Base-by-base conservation (phyloP, 2,888 invertebrate species). In the Drosophila bunnanda region DNA sequence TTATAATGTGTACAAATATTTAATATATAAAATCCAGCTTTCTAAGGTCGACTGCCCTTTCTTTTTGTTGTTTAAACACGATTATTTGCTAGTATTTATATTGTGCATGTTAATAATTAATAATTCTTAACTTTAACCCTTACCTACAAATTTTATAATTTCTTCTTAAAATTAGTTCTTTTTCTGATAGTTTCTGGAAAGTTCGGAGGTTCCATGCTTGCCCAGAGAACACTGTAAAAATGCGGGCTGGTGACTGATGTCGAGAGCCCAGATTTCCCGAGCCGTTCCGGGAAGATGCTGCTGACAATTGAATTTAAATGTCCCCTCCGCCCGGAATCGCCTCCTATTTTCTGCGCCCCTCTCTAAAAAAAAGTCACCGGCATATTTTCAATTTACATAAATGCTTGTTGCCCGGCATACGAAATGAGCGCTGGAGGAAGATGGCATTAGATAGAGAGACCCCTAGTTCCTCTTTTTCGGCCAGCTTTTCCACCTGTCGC, bases 301-400 rank as follows among this genome's bases (percentile, higher is more conserved):
- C 60, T 79, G 78, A 81, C 90, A 90, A 89, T 88, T 89, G 88
- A 85, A 90, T 86, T 88, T 89, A 82, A 89, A 89, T 89, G 77
- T 78, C 72, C 75, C 77, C 74, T 76, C 69, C 20, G 39, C 39
- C 22, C n/a, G n/a, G 5, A 44, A 17, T 20, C 32, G 55, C 38
- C 68, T 58, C 53, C 38, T 30, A 62, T 62, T 64, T 78, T 46
- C 6, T 54, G 50, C 67, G 28, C 41, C 67, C 50, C 30, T 30
- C 30, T 34, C 15, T 25, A 2, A 52, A 30, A 68, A 68, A 56
- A 68, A 43, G 58, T 66, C 66, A 66, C 74, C 81, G 75, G 84
- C 77, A 82, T 80, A 82, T 83, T 88, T 83, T 82, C 83, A 88
- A 88, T 88, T 89, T 83, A 89, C 86, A 83, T 85, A 86, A 89